A percentile compares a stretch with the other conserved stretches of the same genome.
Conservation (phyloP, 2,113 vertebrate species). For the Eulemur rufifrons region DNA sequence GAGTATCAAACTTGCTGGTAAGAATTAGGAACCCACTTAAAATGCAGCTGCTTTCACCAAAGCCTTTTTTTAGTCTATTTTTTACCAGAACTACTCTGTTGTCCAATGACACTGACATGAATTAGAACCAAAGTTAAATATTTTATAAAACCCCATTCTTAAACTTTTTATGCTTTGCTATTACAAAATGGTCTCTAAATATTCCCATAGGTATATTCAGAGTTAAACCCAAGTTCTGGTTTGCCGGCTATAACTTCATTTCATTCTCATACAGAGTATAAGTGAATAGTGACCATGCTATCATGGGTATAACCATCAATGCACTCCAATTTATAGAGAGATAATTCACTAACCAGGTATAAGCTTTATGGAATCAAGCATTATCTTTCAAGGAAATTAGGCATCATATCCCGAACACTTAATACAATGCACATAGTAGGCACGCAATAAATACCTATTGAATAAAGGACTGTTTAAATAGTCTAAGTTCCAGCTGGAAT, state of each 20-base stretch:
- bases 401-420: not conserved
- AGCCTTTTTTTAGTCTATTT: not conserved
- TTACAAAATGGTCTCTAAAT: not conserved
- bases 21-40: not conserved
- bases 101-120: not conserved
- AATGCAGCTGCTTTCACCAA: not conserved
- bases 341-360: not conserved
- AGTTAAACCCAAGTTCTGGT: not conserved
- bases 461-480: not conserved
- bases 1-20: not conserved
- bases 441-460: not conserved
- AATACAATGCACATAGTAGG: not conserved
- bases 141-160: not conserved
- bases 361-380: not conserved
- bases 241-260: not conserved
- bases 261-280: not conserved
- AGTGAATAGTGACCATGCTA: not conserved
- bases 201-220: not conserved
- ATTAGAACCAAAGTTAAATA: conserved; percentile 10
- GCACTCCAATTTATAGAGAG: not conserved
- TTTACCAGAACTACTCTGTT: not conserved
- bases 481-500: not conserved
- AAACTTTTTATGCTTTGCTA: not conserved
- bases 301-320: not conserved
- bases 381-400: not conserved